A percentile compares a stretch with the other conserved stretches of the same genome.
Evolutionary conservation across 37 sponge, comb jelly and placozoan genomes (phyloP).

Genomic region (Chondrosia reniformis): DNA sequence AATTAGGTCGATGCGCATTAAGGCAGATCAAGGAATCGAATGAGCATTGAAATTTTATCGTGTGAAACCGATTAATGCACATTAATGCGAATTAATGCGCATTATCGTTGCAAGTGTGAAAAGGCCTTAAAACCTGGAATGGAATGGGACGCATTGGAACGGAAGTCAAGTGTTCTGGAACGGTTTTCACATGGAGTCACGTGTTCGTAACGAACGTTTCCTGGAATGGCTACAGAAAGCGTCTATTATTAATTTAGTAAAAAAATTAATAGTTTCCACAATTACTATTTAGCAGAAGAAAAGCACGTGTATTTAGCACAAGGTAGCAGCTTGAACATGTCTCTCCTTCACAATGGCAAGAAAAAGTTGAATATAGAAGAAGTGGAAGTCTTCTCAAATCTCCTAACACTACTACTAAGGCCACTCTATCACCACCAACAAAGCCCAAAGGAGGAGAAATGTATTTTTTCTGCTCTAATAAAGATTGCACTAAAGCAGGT

Average conservation of each 20-base stretch:
- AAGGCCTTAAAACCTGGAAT: conserved; percentile 11
- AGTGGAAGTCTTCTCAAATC: background rate
- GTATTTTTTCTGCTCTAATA: too few species aligned
- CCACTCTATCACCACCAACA: background rate
- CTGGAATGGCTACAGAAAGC: background rate
- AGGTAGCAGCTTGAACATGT: background rate
- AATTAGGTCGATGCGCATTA: too few species aligned
- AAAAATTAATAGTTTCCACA: background rate
- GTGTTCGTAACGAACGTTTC: background rate
- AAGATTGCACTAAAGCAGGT: too few species aligned
- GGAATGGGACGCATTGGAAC: conserved; percentile 1
- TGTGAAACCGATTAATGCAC: too few species aligned
- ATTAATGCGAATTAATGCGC: too few species aligned
- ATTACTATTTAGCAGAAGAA: background rate
- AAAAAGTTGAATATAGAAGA: too few species aligned
- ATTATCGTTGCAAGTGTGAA: too few species aligned
- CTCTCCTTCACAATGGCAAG: background rate
- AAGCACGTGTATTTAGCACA: background rate
- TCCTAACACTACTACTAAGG: background rate
- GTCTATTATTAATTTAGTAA: background rate
- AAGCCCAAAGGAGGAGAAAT: too few species aligned
- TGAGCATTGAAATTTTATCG: too few species aligned
- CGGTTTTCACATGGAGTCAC: background rate
- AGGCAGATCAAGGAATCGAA: too few species aligned
- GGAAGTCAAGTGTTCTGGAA: background rate